These are phyloP conservation scores for Gnathonemus longibarbis DNA, from an alignment of 2,113 vertebrate genomes.

Conservation along the genomic window DNA sequence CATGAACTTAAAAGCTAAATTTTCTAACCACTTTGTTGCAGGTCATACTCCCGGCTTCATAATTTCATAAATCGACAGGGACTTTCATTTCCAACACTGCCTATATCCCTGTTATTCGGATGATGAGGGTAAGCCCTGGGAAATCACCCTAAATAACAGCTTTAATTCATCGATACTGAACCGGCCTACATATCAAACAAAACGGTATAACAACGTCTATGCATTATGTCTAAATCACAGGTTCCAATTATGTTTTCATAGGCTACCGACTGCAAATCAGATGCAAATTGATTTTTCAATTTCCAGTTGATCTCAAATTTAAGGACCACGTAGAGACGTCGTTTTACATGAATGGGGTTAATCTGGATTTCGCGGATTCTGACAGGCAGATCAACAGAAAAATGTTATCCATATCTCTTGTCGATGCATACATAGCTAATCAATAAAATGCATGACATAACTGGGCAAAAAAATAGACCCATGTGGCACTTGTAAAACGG, in stretches of 20 bases:
- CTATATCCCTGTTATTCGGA: background rate
- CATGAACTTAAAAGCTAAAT: background rate
- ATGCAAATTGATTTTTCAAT: conserved; percentile 5
- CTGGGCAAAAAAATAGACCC: background rate
- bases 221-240: background rate
- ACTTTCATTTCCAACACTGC: background rate
- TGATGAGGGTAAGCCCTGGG: background rate
- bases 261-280: background rate
- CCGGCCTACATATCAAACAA: background rate
- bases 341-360: background rate
- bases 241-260: background rate
- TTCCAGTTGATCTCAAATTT: background rate
- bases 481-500: conserved; percentile 1
- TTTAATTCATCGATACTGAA: background rate
- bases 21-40: background rate
- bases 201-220: background rate
- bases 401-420: background rate
- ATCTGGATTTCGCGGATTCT: background rate
- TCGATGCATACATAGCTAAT: background rate
- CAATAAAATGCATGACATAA: conserved; percentile 17
- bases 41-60: background rate
- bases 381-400: background rate
- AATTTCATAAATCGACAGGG: background rate
- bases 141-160: background rate
- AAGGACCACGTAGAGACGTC: background rate